Base-by-base conservation (phyloP, 2,888 invertebrate genomes). In the Xestia xanthographa region DNA sequence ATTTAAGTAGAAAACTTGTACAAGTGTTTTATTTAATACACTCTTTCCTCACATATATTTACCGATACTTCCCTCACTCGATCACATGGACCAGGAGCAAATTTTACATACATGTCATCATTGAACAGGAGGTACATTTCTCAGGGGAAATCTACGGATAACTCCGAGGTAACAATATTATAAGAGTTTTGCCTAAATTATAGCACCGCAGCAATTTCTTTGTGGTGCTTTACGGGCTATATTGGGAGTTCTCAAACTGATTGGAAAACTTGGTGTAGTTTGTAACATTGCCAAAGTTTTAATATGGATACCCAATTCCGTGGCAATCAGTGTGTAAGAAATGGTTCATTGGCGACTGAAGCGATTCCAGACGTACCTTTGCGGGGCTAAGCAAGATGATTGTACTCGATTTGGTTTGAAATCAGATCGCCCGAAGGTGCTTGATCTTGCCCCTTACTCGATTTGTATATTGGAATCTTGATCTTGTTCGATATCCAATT, bases 111-210 rank as follows among this genome's bases (percentile, higher is more conserved):
- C 75, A 83, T 83, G 88, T 88, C 82, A 82, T 85, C 85, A 80
- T 78, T 79, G 87, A 79, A 68, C 82, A 66, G 72, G 79, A 73
- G 75, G 66, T 75, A 75, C 72, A 87, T 86, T 83, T 81, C 86
- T 84, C 87, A 71, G 26, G 80, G 90, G 90, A 89, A 89, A 89
- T 89, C 75, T 79, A 53, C 73, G 75, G 75, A 77, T 82, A 85
- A 84, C 88, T 83, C 80, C 65, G 72, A 80, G 75, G 82, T 84
- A 84, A 87, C 84, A 79, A 80, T 80, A 84, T 87, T 89, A 87
- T 84, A 86, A 89, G 88, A 87, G 79, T 84, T 86, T 86, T 84
- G 80, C 76, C 86, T 84, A 89, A 89, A 89, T 89, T 87, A 89
- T 77, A 72, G 60, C 63, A 60, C 38, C 9, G 63, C 63, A 69